These are phyloP conservation scores for Perdita meconis DNA, from an alignment of 2,888 invertebrate genomes.

Conservation along the genomic window DNA sequence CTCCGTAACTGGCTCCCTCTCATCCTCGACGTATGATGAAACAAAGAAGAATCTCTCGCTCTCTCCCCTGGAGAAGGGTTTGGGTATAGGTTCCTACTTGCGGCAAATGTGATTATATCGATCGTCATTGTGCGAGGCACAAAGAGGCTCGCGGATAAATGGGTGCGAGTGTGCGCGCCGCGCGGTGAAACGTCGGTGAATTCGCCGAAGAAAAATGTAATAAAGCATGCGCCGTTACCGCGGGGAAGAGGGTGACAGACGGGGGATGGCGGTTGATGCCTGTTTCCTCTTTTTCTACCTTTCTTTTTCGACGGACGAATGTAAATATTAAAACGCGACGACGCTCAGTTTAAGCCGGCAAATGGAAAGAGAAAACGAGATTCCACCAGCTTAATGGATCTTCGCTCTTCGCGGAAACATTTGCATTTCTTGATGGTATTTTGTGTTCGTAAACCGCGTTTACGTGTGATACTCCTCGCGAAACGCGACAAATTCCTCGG, in stretches of 20 bases:
- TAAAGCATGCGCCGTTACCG: slow-evolving; percentile 20
- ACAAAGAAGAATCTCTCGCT: slow-evolving; percentile 60
- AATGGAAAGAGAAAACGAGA: slow-evolving; percentile 45
- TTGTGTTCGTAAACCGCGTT: slow-evolving; percentile 7
- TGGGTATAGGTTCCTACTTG: slow-evolving; percentile 59
- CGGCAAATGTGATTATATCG: slow-evolving; percentile 65
- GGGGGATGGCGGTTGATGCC: not conserved
- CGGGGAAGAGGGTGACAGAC: not conserved
- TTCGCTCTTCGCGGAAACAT: slow-evolving; percentile 42
- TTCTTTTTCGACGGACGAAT: slow-evolving; percentile 39
- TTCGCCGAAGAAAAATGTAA: slow-evolving; percentile 20
- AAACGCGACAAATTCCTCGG: slow-evolving; percentile 14
- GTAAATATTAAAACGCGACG: slow-evolving; percentile 52
- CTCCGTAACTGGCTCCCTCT: slow-evolving; percentile 48
- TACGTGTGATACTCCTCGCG: slow-evolving; percentile 8
- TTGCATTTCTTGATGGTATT: slow-evolving; percentile 53
- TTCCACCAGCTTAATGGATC: slow-evolving; percentile 51
- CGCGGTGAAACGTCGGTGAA: slow-evolving; percentile 7
- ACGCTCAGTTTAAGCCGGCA: slow-evolving; percentile 34
- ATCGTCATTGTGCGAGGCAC: slow-evolving; percentile 59
- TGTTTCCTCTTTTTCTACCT: not conserved
- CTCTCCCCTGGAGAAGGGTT: no score
- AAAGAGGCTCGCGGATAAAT: slow-evolving; percentile 38
- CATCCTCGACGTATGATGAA: slow-evolving; percentile 41
- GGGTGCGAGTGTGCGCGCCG: slow-evolving; percentile 12